Conservation (phyloP, 64 coral and sea anemone genomes). For the Pachyseris speciosa region DNA sequence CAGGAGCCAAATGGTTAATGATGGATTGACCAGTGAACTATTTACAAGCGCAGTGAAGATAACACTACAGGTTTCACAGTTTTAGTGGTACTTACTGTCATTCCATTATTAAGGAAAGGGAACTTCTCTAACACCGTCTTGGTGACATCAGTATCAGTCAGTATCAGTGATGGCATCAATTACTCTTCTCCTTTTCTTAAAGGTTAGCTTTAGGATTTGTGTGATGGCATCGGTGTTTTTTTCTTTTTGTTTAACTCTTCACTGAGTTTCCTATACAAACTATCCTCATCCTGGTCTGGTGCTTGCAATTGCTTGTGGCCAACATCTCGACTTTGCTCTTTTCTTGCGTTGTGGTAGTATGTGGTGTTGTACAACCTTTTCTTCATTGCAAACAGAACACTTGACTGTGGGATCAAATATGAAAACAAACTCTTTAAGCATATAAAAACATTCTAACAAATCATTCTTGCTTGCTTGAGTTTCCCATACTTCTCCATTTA, state of each 20-base stretch:
- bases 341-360: neutral
- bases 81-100: neutral
- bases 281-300: neutral
- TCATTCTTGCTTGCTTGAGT: no score
- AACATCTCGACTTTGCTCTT: neutral
- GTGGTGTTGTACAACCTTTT: neutral
- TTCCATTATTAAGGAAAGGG: neutral
- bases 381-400: neutral
- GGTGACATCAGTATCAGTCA: neutral
- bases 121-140: neutral
- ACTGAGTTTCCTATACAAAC: neutral
- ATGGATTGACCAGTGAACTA: neutral
- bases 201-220: neutral
- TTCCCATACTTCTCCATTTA: no score
- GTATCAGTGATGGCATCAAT: neutral
- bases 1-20: neutral
- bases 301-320: neutral
- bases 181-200: neutral
- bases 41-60: neutral
- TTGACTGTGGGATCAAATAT: neutral
- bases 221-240: neutral
- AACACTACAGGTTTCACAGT: neutral
- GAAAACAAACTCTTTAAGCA: neutral
- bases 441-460: neutral
- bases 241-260: neutral